These are phyloP conservation scores for Drosophila tanythrix DNA, from an alignment of 2,888 invertebrate species.

Conservation along the genomic window DNA sequence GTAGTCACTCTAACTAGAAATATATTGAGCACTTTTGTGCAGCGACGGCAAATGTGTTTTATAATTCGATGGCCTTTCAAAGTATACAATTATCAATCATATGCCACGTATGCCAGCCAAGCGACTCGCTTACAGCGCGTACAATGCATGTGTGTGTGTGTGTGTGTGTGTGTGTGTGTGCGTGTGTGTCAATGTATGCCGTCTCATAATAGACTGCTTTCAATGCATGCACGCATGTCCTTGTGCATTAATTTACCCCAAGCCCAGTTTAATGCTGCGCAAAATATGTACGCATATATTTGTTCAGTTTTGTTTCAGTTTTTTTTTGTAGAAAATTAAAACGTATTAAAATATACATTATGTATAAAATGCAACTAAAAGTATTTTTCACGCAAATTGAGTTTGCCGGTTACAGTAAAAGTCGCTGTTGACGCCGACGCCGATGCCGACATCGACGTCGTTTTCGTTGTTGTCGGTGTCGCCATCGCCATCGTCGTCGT, in stretches of 20 bases:
- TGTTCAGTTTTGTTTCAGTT: constrained; percentile 32
- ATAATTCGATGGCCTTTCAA: constrained; percentile 54
- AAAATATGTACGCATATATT: constrained; percentile 17
- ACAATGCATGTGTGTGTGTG: neutral
- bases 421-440: constrained; percentile 25
- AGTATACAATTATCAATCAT: constrained; percentile 74
- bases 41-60: constrained; percentile 30
- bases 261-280: constrained; percentile 46
- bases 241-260: constrained; percentile 70
- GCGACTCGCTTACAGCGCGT: constrained; percentile 29
- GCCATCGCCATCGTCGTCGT: constrained; percentile 7
- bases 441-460: constrained; percentile 10
- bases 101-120: constrained; percentile 51
- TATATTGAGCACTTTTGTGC: constrained; percentile 26
- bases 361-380: constrained; percentile 72
- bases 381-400: constrained; percentile 78
- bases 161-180: neutral
- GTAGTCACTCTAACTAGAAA: constrained; percentile 11
- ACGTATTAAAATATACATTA: constrained; percentile 62
- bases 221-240: constrained; percentile 58
- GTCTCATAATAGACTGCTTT: constrained; percentile 68
- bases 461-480: constrained; percentile 6
- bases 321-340: constrained; percentile 40
- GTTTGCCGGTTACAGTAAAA: constrained; percentile 56
- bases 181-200: constrained; percentile 31